These are phyloP conservation scores for Pollimyrus isidori DNA, from an alignment of 2,113 vertebrate species.

Conservation along the genomic window DNA sequence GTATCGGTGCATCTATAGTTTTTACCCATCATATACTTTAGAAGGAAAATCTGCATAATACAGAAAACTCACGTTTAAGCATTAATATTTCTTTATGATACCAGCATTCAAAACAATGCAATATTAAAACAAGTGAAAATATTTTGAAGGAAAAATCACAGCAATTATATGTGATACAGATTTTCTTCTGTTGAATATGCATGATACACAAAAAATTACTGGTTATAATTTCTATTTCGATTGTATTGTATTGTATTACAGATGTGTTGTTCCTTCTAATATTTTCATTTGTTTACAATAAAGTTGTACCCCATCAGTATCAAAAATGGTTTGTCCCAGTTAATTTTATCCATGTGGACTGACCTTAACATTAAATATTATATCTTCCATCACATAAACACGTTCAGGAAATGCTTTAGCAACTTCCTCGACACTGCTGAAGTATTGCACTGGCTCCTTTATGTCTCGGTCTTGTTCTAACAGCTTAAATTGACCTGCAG, in stretches of 20 bases:
- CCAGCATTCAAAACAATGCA: not conserved
- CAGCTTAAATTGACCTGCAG: slow-evolving; percentile 93
- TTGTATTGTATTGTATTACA: not conserved
- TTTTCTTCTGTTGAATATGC: not conserved
- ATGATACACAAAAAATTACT: not conserved
- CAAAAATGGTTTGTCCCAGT: not conserved
- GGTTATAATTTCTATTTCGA: not conserved
- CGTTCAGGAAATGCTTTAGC: slow-evolving; percentile 98
- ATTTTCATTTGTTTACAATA: not conserved
- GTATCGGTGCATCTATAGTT: not conserved
- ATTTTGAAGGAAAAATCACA: not conserved
- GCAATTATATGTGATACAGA: not conserved
- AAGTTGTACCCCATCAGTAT: not conserved
- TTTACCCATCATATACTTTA: not conserved
- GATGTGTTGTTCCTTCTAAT: not conserved
- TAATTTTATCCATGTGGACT: slow-evolving; percentile 20
- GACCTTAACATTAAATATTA: slow-evolving; percentile 98
- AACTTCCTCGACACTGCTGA: slow-evolving; percentile 97
- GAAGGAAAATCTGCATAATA: not conserved
- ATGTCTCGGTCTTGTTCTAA: slow-evolving; percentile 98
- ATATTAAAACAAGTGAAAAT: not conserved
- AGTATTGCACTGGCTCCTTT: slow-evolving; percentile 97
- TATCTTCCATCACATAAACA: slow-evolving; percentile 99
- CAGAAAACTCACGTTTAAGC: not conserved
- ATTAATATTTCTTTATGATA: not conserved